Conservation (phyloP, 2,888 invertebrate species). For the Teleiodes luculella region DNA sequence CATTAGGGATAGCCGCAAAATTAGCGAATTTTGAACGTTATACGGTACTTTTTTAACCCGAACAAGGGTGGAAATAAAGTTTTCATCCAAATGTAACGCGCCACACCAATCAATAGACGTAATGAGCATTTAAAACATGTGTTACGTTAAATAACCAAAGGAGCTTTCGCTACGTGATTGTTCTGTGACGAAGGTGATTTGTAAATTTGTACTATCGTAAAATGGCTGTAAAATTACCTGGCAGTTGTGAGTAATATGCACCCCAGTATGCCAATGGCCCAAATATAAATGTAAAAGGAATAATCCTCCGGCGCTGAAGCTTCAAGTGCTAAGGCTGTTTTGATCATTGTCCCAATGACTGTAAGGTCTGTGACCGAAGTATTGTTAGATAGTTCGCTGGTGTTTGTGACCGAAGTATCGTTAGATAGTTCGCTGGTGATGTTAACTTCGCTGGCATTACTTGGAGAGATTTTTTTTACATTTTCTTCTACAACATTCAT, state of each 20-base stretch:
- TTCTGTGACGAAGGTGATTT: too few relatives aligned
- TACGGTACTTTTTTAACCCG: too few relatives aligned
- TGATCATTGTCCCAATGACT: slow-evolving; percentile 48
- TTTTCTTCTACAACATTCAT: slow-evolving; percentile 60
- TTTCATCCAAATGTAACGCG: too few relatives aligned
- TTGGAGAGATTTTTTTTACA: slow-evolving; percentile 16
- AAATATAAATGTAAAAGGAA: slow-evolving; percentile 73
- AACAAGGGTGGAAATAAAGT: too few relatives aligned
- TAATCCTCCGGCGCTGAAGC: slow-evolving; percentile 47
- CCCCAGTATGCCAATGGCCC: slow-evolving; percentile 77
- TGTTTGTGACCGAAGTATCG: slow-evolving; percentile 26
- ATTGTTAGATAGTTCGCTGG: not conserved
- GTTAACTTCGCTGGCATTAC: slow-evolving; percentile 9
- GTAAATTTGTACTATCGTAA: too few relatives aligned
- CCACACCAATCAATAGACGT: too few relatives aligned
- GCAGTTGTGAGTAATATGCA: slow-evolving; percentile 80
- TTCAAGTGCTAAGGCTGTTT: slow-evolving; percentile 46
- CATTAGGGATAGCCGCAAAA: too few relatives aligned
- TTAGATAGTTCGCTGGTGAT: slow-evolving; percentile 19
- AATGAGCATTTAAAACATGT: too few relatives aligned
- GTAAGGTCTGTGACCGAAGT: slow-evolving; percentile 34
- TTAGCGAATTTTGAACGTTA: too few relatives aligned
- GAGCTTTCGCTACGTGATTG: too few relatives aligned
- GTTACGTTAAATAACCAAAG: too few relatives aligned
- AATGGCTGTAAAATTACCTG: slow-evolving; percentile 44